Evolutionary conservation across 2,113 vertebrate species (phyloP).

Genomic region (Thryonomys swinderianus): DNA sequence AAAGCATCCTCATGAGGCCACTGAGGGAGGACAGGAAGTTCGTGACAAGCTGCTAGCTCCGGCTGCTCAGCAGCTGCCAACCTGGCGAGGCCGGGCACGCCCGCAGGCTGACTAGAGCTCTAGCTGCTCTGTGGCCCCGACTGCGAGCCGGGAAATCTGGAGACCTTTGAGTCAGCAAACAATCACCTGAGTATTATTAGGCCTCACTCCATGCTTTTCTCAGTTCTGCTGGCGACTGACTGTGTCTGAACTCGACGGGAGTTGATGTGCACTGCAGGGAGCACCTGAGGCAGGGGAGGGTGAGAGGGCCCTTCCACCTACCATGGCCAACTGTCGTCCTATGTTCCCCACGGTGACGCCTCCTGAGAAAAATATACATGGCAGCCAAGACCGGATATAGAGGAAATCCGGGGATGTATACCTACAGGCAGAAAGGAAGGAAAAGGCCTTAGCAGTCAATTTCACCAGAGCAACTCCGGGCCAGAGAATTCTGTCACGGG

Average conservation of each 20-base stretch:
- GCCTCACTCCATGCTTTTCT: background rate
- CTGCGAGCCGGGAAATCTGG: accelerated
- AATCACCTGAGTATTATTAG: background rate
- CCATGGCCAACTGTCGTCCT: constrained; percentile 98
- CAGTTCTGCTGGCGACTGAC: accelerated
- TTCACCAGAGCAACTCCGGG: accelerated
- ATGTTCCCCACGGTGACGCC: constrained; percentile 99
- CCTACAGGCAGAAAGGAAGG: constrained; percentile 82
- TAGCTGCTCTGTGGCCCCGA: accelerated
- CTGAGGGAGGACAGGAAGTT: no score
- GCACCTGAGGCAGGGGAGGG: accelerated
- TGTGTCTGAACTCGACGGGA: accelerated
- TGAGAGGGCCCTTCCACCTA: background rate
- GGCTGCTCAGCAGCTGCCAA: background rate
- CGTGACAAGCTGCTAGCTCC: accelerated
- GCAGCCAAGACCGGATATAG: constrained; percentile 98
- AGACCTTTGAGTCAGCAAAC: background rate
- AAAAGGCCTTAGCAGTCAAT: background rate
- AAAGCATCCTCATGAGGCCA: background rate
- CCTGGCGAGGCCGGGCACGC: accelerated
- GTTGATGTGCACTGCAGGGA: accelerated
- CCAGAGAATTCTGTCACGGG: background rate
- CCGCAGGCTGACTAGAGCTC: accelerated
- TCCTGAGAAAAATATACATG: constrained; percentile 99
- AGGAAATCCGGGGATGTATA: constrained; percentile 98